Evolutionary conservation across 2,113 vertebrate species (phyloP).

Genomic region (Tichodroma muraria): DNA sequence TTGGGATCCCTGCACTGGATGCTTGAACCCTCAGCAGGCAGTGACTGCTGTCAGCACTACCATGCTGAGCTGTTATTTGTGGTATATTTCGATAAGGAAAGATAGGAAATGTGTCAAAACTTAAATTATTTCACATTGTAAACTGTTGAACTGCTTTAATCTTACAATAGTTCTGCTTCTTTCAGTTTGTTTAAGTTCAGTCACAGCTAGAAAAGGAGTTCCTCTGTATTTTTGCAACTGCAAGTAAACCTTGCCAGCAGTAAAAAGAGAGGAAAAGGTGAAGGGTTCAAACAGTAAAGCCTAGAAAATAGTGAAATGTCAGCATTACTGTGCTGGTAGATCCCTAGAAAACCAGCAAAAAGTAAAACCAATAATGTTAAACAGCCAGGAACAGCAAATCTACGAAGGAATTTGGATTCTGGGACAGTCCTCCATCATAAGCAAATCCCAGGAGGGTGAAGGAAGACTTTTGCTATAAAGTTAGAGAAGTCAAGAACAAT

Average conservation of each 20-base stretch:
- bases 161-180: slow-evolving; percentile 13
- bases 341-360: not conserved
- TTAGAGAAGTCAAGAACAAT: not conserved
- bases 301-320: slow-evolving; percentile 27
- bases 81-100: not conserved
- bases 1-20: slow-evolving; percentile 8
- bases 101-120: slow-evolving; percentile 50
- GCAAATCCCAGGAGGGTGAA: not conserved
- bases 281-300: slow-evolving; percentile 33
- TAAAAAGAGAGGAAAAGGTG: slow-evolving; percentile 24
- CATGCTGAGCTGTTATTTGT: slow-evolving; percentile 8
- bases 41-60: slow-evolving; percentile 21
- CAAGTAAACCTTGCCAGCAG: slow-evolving; percentile 26
- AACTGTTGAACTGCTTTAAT: slow-evolving; percentile 47
- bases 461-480: not conserved
- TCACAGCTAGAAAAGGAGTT: slow-evolving; percentile 31
- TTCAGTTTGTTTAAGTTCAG: slow-evolving; percentile 49
- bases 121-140: slow-evolving; percentile 42
- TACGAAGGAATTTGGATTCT: not conserved
- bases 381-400: not conserved
- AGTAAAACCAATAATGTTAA: not conserved
- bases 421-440: not conserved
- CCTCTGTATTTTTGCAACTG: not conserved
- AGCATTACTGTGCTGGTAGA: slow-evolving; percentile 8
- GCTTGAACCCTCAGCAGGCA: not conserved